These are phyloP conservation scores for Glossophaga mutica DNA, from an alignment of 2,797 vertebrate species.

Conservation along the genomic window DNA sequence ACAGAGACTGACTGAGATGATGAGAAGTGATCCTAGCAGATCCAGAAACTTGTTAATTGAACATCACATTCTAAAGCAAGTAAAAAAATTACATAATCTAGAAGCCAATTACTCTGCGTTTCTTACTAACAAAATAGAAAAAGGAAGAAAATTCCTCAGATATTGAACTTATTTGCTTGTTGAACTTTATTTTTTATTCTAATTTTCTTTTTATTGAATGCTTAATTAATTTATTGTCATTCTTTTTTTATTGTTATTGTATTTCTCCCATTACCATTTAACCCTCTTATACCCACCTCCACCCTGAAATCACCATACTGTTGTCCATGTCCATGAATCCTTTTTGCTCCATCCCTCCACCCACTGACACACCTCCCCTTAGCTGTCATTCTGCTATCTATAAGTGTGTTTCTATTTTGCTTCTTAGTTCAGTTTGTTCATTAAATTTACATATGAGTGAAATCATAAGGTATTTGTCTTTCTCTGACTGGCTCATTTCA, in stretches of 20 bases:
- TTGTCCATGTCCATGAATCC: background rate
- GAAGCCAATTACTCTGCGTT: slow-evolving; percentile 30
- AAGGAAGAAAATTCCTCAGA: background rate
- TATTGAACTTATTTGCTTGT: slow-evolving; percentile 2
- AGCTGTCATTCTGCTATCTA: background rate
- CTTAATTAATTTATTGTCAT: background rate
- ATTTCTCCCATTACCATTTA: background rate
- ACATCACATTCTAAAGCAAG: slow-evolving; percentile 34
- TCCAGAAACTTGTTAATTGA: slow-evolving; percentile 32
- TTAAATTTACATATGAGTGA: background rate
- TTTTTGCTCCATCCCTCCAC: background rate
- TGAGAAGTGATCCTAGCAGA: background rate
- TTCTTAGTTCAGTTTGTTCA: background rate
- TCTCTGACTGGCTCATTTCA: background rate
- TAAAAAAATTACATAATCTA: slow-evolving; percentile 10
- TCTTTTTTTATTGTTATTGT: background rate
- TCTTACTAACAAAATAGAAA: background rate
- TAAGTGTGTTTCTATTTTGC: background rate
- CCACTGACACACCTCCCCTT: background rate
- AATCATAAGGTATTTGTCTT: background rate
- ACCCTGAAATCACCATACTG: background rate
- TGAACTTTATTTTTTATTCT: background rate
- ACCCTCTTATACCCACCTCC: background rate
- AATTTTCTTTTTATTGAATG: background rate
- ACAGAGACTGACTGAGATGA: background rate